Conservation (phyloP, 64 coral and sea anemone genomes). For the Pocillopora verrucosa region DNA sequence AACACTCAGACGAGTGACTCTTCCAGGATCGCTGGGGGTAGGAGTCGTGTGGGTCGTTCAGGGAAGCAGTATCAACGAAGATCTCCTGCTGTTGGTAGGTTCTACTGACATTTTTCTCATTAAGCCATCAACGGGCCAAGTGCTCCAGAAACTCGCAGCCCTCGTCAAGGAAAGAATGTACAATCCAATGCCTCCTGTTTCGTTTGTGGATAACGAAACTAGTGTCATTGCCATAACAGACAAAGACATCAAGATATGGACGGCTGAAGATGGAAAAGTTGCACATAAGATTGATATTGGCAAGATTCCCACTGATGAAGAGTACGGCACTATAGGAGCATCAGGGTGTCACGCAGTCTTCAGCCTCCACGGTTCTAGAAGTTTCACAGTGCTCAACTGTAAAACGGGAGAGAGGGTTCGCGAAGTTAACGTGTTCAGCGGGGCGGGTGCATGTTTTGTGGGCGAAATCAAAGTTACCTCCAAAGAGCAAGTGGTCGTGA, state of each 20-base stretch:
- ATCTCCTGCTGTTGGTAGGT: slow-evolving; percentile 39
- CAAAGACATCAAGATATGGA: slow-evolving; percentile 65
- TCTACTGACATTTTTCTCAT: slow-evolving; percentile 45
- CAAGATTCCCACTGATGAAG: slow-evolving; percentile 42
- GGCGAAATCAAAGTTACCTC: slow-evolving; percentile 31
- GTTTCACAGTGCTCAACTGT: slow-evolving; percentile 33
- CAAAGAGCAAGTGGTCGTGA: slow-evolving; percentile 40
- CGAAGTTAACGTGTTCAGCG: slow-evolving; percentile 16
- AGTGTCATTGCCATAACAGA: slow-evolving; percentile 61
- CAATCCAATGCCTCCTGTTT: slow-evolving; percentile 57
- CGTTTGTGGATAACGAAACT: slow-evolving; percentile 52
- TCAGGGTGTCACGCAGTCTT: slow-evolving; percentile 22
- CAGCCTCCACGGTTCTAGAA: slow-evolving; percentile 20
- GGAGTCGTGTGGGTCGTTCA: slow-evolving; percentile 27
- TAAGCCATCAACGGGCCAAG: slow-evolving; percentile 19
- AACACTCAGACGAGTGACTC: slow-evolving; percentile 21
- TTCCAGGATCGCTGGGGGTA: slow-evolving; percentile 36
- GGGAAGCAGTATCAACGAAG: slow-evolving; percentile 25
- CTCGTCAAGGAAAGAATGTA: slow-evolving; percentile 39
- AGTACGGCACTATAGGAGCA: slow-evolving; percentile 58
- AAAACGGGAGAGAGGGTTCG: slow-evolving; percentile 13
- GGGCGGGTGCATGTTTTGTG: slow-evolving; percentile 10
- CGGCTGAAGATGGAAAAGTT: slow-evolving; percentile 20
- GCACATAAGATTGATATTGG: slow-evolving; percentile 38
- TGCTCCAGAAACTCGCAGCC: slow-evolving; percentile 26